Evolutionary conservation across 2,113 vertebrate species (phyloP).

Genomic region (Illadopsis cleaveri): DNA sequence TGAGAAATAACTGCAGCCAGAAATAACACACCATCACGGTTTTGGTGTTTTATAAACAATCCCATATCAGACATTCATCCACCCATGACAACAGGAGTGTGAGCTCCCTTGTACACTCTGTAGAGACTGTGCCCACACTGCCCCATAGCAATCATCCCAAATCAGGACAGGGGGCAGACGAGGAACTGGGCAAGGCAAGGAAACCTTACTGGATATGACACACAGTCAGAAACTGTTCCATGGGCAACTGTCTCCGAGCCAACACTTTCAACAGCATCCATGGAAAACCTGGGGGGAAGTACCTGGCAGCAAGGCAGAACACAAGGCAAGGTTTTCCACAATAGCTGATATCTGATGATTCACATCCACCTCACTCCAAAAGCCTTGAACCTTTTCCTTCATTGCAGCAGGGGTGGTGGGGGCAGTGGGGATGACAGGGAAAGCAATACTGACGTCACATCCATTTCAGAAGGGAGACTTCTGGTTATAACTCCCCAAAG

Average conservation of each 20-base stretch:
- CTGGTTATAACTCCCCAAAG: not conserved
- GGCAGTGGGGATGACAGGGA: not conserved
- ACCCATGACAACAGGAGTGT: fast-evolving
- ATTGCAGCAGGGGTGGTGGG: not conserved
- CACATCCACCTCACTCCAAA: not conserved
- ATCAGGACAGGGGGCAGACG: fast-evolving
- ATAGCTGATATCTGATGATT: not conserved
- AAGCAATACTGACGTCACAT: not conserved
- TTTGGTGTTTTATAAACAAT: not conserved
- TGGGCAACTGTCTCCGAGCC: not conserved
- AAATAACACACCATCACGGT: fast-evolving
- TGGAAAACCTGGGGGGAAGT: not conserved
- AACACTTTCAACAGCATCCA: not conserved
- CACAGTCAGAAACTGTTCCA: not conserved
- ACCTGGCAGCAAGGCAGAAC: not conserved
- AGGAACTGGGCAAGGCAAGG: not conserved
- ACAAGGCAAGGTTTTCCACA: not conserved
- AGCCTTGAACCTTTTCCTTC: not conserved
- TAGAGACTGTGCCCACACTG: not conserved
- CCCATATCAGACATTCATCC: not conserved
- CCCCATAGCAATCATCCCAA: not conserved
- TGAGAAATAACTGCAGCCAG: not conserved
- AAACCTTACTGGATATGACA: not conserved
- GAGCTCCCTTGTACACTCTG: fast-evolving
- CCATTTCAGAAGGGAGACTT: not conserved